Percentiles rank a stretch among this genome's conserved stretches.
Conservation (phyloP, 2,113 vertebrate species). For the Chinchilla lanigera region DNA sequence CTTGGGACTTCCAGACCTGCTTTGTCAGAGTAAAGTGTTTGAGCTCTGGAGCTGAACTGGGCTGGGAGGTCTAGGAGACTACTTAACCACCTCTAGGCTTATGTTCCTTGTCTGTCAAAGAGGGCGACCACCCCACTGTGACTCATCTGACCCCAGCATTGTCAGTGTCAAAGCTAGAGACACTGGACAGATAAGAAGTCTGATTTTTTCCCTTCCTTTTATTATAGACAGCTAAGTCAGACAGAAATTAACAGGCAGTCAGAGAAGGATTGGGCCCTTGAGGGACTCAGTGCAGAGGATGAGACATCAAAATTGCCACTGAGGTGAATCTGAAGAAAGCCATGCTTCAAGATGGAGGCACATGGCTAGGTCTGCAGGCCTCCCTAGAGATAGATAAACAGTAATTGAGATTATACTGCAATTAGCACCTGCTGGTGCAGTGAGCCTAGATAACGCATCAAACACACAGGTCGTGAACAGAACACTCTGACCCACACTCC, state of each 20-base stretch:
- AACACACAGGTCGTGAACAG: neutral
- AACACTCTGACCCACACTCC: neutral
- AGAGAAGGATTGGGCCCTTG: neutral
- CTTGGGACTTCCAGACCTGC: neutral
- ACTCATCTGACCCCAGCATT: neutral
- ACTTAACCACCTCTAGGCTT: neutral
- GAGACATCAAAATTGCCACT: neutral
- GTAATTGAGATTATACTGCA: neutral
- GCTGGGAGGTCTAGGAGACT: too few species aligned
- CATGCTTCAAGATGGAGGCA: neutral
- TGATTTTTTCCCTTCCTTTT: neutral
- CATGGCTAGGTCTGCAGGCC: neutral
- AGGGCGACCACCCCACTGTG: neutral
- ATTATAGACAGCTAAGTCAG: neutral
- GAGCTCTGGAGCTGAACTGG: neutral
- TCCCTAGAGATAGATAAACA: neutral
- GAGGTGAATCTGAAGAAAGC: neutral
- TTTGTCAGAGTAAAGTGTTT: neutral
- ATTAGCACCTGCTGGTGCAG: neutral
- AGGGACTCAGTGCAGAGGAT: neutral
- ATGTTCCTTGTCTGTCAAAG: neutral
- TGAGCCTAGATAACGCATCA: neutral
- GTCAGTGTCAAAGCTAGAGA: neutral
- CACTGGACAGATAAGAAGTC: neutral
- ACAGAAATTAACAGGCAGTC: neutral